Evolutionary conservation across 1,140 invertebrate genomes (phyloP).

Genomic region (Kradibia gibbosae): DNA sequence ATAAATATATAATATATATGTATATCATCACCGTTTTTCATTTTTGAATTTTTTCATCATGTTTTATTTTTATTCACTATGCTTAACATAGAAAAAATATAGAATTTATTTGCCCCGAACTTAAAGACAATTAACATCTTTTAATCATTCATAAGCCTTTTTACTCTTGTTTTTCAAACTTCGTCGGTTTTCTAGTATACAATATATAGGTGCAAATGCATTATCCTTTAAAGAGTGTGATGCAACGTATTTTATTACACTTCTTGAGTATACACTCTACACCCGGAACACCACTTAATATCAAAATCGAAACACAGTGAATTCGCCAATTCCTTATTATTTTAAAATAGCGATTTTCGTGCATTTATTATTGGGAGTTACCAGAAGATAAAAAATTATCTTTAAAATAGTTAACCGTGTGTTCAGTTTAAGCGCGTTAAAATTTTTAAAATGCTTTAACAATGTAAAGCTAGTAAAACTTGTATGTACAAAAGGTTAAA

Average conservation of each 20-base stretch:
- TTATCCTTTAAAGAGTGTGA: constrained; percentile 37
- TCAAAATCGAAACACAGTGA: background rate
- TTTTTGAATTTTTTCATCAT: constrained; percentile 47
- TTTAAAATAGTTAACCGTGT: too few species aligned
- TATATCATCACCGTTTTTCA: constrained; percentile 63
- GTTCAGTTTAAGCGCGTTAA: background rate
- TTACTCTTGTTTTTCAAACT: constrained; percentile 52
- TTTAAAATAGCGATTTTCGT: background rate
- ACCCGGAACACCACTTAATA: constrained; percentile 23
- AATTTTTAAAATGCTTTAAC: constrained; percentile 34
- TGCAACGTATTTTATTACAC: constrained; percentile 44
- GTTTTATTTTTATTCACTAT: constrained; percentile 59
- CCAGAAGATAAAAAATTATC: too few species aligned
- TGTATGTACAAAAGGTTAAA: constrained; percentile 33
- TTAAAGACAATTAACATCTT: constrained; percentile 69
- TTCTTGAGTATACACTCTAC: constrained; percentile 10
- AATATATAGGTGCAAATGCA: constrained; percentile 51
- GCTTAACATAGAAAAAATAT: constrained; percentile 73
- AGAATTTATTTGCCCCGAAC: constrained; percentile 69
- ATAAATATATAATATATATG: constrained; percentile 71
- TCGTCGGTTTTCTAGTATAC: constrained; percentile 57
- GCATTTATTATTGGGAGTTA: too few species aligned
- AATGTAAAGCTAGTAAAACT: background rate
- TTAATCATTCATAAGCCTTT: constrained; percentile 47
- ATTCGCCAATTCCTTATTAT: background rate